Conservation (phyloP, 2,797 vertebrate species). For the Halcyon smyrnensis region DNA sequence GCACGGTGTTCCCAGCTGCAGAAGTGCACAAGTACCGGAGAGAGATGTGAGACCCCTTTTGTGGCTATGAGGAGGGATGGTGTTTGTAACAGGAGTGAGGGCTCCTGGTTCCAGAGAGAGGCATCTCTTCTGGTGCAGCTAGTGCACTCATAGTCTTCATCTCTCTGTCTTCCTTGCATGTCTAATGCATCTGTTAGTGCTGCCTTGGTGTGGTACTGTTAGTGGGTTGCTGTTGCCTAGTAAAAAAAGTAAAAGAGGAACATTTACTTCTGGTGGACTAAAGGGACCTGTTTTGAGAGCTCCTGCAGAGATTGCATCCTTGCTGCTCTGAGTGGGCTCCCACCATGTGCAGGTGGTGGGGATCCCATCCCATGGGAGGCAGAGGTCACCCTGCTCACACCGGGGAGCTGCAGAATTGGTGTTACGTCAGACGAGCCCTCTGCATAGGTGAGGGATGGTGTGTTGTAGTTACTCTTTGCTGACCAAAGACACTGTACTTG, state of each 20-base stretch:
- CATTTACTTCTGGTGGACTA: background rate
- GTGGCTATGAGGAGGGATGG: accelerated
- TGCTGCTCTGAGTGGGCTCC: accelerated
- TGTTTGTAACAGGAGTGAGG: accelerated
- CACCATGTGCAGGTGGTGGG: accelerated
- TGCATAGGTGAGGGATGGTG: accelerated
- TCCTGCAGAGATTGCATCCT: background rate
- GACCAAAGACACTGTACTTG: accelerated
- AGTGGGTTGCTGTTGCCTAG: accelerated
- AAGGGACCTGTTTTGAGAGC: background rate
- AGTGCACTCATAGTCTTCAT: accelerated
- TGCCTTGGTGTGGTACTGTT: accelerated
- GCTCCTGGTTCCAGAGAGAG: accelerated
- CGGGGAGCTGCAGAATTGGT: accelerated
- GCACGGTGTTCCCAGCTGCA: background rate
- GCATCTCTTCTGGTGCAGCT: accelerated
- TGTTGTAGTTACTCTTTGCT: accelerated
- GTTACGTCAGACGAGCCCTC: background rate
- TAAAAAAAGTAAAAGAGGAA: background rate
- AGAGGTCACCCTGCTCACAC: accelerated
- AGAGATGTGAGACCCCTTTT: accelerated
- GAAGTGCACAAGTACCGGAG: background rate
- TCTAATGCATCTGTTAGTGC: background rate
- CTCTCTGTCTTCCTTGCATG: accelerated
- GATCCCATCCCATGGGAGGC: accelerated